Base-by-base conservation (phyloP, 2,888 invertebrate species). In the Folsomia candida region DNA sequence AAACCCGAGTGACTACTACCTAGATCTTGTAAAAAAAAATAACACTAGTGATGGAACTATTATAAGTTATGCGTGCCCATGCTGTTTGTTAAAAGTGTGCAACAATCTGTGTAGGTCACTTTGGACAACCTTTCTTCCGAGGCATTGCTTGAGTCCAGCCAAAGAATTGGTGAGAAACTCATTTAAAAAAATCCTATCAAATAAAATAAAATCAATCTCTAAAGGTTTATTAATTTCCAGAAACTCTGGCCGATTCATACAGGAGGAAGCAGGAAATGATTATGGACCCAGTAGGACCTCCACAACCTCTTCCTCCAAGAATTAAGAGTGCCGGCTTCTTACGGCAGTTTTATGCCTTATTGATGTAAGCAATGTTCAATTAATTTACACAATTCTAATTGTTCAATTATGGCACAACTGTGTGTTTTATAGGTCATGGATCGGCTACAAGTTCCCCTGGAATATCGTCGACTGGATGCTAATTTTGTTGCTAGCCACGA, bases 1-100 rank as follows among this genome's bases (percentile, higher is more conserved):
- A 84, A 97, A 97, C 82, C 96, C 96, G 64, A 94, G 95, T 0
- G 97, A 97, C 85, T 97, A 97, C 83, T 97, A 97, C 83, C 86
- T 78, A 51, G 79, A 79, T 63, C 63, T 78, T 57, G 78, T 78
- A 24, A 62, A 60, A 27, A 60, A 26, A 27, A 14, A 27, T 63
- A 37, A 4, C 18, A 63, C 25, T 9, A 63, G 37, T 61, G 9
- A 24, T 9, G 28, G 28, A n/a, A n/a, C 9, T n/a, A n/a, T 26
- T 51, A n/a, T 1, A 27, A 47, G 18, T 51, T 64, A 64, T 27
- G 64, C 24, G 24, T 14, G 14, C 25, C 25, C 25, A 51, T 64
- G 25, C 51, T 51, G 25, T 28, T 62, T 68, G 47, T 60, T 24
- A 14, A 22, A 57, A 20, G 4, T 26, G 26, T 60, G 6, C n/a